A percentile compares a stretch with the other conserved stretches of the same genome.
Evolutionary conservation across 2,113 vertebrate species (phyloP).

Genomic region (Electrona antarctica): DNA sequence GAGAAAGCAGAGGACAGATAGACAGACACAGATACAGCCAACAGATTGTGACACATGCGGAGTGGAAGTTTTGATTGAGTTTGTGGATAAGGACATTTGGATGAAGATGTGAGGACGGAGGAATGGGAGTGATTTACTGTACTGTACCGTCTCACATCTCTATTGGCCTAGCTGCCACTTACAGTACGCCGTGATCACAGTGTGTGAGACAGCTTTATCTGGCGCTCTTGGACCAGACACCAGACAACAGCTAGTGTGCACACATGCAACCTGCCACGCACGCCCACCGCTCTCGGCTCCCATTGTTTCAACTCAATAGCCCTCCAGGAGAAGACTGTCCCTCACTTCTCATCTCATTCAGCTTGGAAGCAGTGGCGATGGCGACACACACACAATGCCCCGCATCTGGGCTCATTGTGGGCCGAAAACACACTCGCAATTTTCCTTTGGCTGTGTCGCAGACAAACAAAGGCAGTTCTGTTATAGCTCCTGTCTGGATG

Average conservation of each 20-base stretch:
- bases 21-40: not conserved
- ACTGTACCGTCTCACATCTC: not conserved
- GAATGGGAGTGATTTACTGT: not conserved
- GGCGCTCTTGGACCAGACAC: not conserved
- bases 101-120: not conserved
- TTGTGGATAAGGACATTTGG: not conserved
- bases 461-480: constrained; percentile 36
- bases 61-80: not conserved
- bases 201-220: constrained; percentile 11
- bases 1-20: not conserved
- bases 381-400: constrained; percentile 3
- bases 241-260: not conserved
- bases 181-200: not conserved
- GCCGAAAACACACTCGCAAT: not conserved
- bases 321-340: not conserved
- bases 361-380: not conserved
- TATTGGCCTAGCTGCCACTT: not conserved
- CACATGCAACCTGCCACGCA: not conserved
- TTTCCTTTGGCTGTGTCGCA: not conserved
- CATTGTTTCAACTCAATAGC: constrained; percentile 10
- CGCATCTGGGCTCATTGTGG: constrained; percentile 15
- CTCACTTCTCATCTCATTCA: not conserved
- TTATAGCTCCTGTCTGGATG: constrained; percentile 26
- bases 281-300: not conserved
- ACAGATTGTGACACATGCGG: not conserved